Evolutionary conservation across 2,888 invertebrate genomes (phyloP), one percentile per base, ranked within the genome.

Genomic region (Chromoteleia sp.): DNA sequence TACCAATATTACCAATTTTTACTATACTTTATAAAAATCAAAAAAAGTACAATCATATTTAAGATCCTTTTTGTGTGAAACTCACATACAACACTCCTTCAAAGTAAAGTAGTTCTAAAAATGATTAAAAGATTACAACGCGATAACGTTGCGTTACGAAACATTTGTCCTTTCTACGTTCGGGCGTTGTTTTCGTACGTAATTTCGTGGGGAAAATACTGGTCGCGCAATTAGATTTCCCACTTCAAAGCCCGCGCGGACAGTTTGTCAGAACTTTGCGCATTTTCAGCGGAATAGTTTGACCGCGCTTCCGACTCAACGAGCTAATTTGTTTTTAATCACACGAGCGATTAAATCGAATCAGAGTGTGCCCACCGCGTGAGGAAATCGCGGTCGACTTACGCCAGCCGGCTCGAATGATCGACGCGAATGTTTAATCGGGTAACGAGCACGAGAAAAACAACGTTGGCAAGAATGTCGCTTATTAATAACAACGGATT

Each of bases 271-370:
- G 15, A 52, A 67, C 65, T 67, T 52, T 52, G 29, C 12, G 30
- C 29, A n/a, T 65, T 65, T 68, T 45, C 17, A 56, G 33, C 45
- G 25, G 8, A 41, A 45, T 19, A 52, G 45, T 56, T 56, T 56
- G 56, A 56, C 68, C 33, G 45, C 33, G 56, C 10, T 56, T 68
- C n/a, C 15, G 50, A 30, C 19, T 33, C 68, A 54, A 54, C 43
- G 33, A 68, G 17, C 43, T 56, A 54, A 56, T 70, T 70, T 30
- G 36, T 58, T 70, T 70, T 70, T 58, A 70, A 58, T 70, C 48
- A 58, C 48, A 58, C 58, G 56, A 56, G 25, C 29, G 43, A 56
- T 67, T 67, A 67, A 68, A 43, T 54, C 19, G 33, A 58, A 36
- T 70, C 41, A 56, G 17, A 54, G 30, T n/a, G 43, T 29, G 17